These are phyloP conservation scores for Otolemur garnettii DNA, from an alignment of 2,113 vertebrate genomes.

Conservation along the genomic window DNA sequence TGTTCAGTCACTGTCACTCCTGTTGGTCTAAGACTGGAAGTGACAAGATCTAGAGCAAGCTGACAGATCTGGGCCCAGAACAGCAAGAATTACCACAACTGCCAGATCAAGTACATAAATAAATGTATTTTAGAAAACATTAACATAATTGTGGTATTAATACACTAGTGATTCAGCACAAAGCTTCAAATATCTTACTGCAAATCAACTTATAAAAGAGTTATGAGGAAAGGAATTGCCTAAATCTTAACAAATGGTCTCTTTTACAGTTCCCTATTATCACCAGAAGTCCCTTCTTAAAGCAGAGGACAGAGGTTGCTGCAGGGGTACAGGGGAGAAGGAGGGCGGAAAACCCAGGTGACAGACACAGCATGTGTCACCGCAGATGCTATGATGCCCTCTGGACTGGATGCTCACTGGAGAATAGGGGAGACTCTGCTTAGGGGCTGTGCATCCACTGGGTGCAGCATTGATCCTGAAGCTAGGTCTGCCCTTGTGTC, in stretches of 20 bases:
- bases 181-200: background rate
- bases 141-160: background rate
- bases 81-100: fast-evolving
- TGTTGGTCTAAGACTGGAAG: background rate
- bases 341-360: too few relatives aligned
- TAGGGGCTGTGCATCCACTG: too few relatives aligned
- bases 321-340: fast-evolving
- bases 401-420: fast-evolving
- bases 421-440: fast-evolving
- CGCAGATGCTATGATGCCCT: fast-evolving
- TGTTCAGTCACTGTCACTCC: background rate
- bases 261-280: background rate
- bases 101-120: fast-evolving
- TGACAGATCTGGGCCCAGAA: background rate
- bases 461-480: background rate
- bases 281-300: background rate
- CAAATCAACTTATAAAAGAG: background rate
- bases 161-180: fast-evolving
- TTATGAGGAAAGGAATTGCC: too few relatives aligned
- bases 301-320: background rate
- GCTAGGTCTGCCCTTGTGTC: background rate
- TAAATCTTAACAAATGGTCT: background rate
- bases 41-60: background rate
- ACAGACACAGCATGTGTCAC: background rate
- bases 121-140: background rate